phyloP scores from a whole-genome alignment of 2,113 vertebrate species.

The Peromyscus leucopus region DNA sequence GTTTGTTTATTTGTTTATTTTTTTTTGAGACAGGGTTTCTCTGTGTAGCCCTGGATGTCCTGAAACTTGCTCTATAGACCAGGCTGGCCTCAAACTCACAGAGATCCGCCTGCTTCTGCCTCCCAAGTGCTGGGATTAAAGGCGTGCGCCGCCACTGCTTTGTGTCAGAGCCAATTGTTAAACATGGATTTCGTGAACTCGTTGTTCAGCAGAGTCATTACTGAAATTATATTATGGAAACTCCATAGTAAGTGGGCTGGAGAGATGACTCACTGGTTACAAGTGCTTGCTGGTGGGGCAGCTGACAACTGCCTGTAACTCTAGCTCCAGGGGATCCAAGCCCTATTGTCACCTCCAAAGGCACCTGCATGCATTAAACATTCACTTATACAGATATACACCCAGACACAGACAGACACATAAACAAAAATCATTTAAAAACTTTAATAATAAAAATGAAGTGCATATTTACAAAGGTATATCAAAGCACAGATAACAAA shows the following conservation, averaged over 20 bases:
- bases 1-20: too few species aligned
- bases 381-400: background rate
- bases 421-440: background rate
- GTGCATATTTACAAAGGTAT: constrained; percentile 13
- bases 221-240: background rate
- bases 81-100: background rate
- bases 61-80: background rate
- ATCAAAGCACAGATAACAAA: background rate
- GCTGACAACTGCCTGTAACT: background rate
- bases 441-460: background rate
- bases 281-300: background rate
- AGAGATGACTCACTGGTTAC: background rate
- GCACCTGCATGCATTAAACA: background rate
- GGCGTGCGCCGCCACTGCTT: background rate
- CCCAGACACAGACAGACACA: background rate
- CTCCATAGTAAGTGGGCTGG: background rate
- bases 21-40: background rate
- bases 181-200: background rate
- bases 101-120: background rate
- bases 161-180: background rate
- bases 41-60: background rate
- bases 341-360: background rate
- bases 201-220: background rate
- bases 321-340: background rate
- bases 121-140: background rate